Evolutionary conservation across 2,113 vertebrate genomes (phyloP).

Genomic region (Bubo scandiacus): DNA sequence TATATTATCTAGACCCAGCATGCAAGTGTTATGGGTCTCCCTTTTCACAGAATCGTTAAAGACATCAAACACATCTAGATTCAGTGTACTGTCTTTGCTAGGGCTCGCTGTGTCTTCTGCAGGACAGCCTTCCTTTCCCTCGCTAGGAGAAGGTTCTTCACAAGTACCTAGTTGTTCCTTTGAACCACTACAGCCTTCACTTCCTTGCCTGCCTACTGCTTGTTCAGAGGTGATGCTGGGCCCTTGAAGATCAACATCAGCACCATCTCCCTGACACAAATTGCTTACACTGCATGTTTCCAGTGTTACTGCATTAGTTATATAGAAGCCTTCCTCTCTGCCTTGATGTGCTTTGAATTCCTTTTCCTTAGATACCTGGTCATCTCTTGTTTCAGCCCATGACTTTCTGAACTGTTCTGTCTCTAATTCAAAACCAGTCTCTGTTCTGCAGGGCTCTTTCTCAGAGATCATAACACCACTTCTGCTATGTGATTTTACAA

Average conservation of each 20-base stretch:
- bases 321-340: background rate
- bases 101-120: background rate
- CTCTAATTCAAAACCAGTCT: background rate
- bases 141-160: background rate
- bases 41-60: constrained; percentile 18
- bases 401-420: background rate
- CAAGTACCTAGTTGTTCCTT: background rate
- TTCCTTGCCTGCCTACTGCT: background rate
- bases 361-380: background rate
- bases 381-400: background rate
- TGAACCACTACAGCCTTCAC: background rate
- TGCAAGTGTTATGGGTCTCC: background rate
- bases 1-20: constrained; percentile 15
- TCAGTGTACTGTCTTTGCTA: background rate
- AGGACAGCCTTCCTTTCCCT: background rate
- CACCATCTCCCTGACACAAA: background rate
- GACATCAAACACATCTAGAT: background rate
- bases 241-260: background rate
- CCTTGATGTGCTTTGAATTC: background rate
- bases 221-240: background rate
- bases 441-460: background rate
- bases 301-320: background rate
- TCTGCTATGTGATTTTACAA: background rate
- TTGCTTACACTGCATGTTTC: background rate
- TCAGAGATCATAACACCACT: background rate